These are phyloP conservation scores for Drosophila elegans DNA, from an alignment of 1,140 invertebrate genomes.

Conservation along the genomic window DNA sequence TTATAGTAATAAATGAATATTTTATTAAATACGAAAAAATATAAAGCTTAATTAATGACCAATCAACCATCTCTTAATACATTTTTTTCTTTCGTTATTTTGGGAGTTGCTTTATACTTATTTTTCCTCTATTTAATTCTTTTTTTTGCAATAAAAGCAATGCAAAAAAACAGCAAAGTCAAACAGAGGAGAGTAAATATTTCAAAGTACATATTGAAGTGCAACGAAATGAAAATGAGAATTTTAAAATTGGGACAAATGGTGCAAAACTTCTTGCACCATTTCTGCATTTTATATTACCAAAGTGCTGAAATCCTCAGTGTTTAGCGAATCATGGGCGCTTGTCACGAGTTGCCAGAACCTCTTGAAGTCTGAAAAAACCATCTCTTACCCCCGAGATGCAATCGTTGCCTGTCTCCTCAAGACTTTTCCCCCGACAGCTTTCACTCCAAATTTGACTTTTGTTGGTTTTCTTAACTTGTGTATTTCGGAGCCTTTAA, in stretches of 20 bases:
- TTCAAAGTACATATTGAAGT: constrained; percentile 41
- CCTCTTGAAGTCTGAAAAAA: constrained; percentile 6
- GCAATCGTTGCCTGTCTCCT: constrained; percentile 15
- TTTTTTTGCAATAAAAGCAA: constrained; percentile 1
- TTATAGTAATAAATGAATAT: no score
- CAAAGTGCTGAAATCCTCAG: background rate
- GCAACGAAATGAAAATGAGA: constrained; percentile 54
- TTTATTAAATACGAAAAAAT: no score
- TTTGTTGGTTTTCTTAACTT: background rate
- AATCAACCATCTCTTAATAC: no score
- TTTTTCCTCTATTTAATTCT: no score
- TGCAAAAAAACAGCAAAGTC: constrained; percentile 16
- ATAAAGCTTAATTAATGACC: no score
- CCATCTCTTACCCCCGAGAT: constrained; percentile 2
- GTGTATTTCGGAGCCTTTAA: constrained; percentile 31
- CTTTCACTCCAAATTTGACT: constrained; percentile 13
- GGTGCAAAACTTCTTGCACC: constrained; percentile 3
- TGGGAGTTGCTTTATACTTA: no score
- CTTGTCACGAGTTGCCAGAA: constrained; percentile 12
- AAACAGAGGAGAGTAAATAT: constrained; percentile 34
- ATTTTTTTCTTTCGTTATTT: no score
- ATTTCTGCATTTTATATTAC: constrained; percentile 1
- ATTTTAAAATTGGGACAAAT: constrained; percentile 38
- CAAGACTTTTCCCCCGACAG: background rate
- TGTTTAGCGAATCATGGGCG: constrained; percentile 15